Evolutionary conservation across 2,888 invertebrate genomes (phyloP).

Genomic region (Chymomyza caudatula): DNA sequence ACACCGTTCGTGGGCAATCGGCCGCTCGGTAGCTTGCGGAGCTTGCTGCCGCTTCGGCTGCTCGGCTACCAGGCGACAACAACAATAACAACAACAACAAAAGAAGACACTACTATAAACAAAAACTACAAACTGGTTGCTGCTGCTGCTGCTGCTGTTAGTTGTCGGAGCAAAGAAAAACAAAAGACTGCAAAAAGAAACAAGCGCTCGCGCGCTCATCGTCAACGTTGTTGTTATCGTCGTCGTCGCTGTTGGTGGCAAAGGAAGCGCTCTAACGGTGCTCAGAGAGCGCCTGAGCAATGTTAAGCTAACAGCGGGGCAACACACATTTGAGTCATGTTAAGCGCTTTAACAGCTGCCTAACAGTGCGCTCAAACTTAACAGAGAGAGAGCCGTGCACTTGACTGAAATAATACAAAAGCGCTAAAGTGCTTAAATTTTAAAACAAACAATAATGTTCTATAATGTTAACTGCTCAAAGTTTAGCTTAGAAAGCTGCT

Average conservation of each 20-base stretch:
- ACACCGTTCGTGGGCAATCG: conserved; percentile 1
- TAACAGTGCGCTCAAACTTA: conserved; percentile 4
- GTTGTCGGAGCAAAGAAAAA: conserved; percentile 51
- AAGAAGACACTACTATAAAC: conserved; percentile 54
- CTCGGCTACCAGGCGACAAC: conserved; percentile 41
- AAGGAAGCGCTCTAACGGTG: conserved; percentile 62
- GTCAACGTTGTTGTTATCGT: background rate
- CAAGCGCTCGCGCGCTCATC: conserved; percentile 27
- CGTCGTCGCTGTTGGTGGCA: background rate
- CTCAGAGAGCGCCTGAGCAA: conserved; percentile 17
- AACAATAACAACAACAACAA: conserved; percentile 30
- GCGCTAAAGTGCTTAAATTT: no score
- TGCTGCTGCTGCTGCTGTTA: background rate
- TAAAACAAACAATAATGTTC: no score
- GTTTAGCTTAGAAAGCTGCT: no score
- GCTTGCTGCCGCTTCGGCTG: conserved; percentile 42
- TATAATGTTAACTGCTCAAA: no score
- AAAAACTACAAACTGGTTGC: conserved; percentile 55
- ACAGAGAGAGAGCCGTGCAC: no score
- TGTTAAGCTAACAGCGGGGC: background rate
- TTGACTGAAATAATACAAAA: no score
- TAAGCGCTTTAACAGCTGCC: background rate
- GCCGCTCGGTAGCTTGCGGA: conserved; percentile 22
- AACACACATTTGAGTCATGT: conserved; percentile 45
- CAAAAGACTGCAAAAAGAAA: conserved; percentile 41